Evolutionary conservation across 2,888 invertebrate species (phyloP).

Genomic region (Hirtodrosophila confusa): DNA sequence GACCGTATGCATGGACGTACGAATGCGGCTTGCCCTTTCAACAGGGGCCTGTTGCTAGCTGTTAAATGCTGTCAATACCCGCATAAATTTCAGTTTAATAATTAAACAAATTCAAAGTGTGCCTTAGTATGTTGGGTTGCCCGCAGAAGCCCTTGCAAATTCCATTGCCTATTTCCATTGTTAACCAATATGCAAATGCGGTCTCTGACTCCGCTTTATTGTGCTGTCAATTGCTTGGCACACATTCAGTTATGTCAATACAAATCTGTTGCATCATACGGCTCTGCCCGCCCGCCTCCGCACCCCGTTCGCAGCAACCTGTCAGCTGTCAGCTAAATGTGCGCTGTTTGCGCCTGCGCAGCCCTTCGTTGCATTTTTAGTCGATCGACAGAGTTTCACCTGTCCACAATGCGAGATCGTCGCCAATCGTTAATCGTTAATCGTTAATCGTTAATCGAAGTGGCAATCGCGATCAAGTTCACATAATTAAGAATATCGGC

Average conservation of each 20-base stretch:
- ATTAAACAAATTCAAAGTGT: too few relatives aligned
- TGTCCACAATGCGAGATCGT: slow-evolving; percentile 66
- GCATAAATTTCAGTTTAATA: slow-evolving; percentile 1
- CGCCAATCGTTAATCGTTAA: slow-evolving; percentile 11
- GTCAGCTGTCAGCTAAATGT: slow-evolving; percentile 26
- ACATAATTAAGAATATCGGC: slow-evolving; percentile 42
- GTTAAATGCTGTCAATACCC: slow-evolving; percentile 22
- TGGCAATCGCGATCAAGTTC: slow-evolving; percentile 31
- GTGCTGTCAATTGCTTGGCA: slow-evolving; percentile 51
- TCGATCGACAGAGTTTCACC: slow-evolving; percentile 62
- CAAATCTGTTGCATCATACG: slow-evolving; percentile 51
- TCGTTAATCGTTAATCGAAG: slow-evolving; percentile 18
- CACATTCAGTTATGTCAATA: slow-evolving; percentile 55
- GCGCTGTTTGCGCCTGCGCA: slow-evolving; percentile 39
- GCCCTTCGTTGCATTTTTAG: slow-evolving; percentile 49
- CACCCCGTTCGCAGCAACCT: slow-evolving; percentile 6
- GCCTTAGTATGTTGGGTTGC: neutral
- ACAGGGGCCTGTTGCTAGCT: slow-evolving; percentile 21
- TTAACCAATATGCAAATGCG: slow-evolving; percentile 35
- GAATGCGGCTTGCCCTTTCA: slow-evolving; percentile 39
- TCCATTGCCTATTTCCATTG: slow-evolving; percentile 27
- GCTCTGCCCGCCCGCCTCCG: slow-evolving; percentile 20
- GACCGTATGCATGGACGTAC: slow-evolving; percentile 37
- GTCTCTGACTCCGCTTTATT: slow-evolving; percentile 26
- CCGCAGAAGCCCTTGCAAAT: slow-evolving; percentile 30